Evolutionary conservation across 2,888 invertebrate species (phyloP).

Genomic region (Prosopocoilus inquinatus): DNA sequence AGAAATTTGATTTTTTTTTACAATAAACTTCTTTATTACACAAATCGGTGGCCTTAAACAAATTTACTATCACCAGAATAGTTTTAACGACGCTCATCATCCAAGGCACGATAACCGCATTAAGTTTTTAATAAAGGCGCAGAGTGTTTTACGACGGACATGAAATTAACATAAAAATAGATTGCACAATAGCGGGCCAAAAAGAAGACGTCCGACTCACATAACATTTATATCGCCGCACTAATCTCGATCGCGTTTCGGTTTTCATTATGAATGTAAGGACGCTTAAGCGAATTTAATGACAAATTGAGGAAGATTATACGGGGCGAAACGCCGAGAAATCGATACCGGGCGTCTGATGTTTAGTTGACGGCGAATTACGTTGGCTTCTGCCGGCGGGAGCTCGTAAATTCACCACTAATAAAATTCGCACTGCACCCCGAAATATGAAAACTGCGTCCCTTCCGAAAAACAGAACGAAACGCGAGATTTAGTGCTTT

Average conservation of each 20-base stretch:
- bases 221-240: too few relatives aligned
- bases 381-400: conserved; percentile 30
- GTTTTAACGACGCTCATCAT: conserved; percentile 18
- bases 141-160: conserved; percentile 9
- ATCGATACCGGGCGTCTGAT: conserved; percentile 20
- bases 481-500: background rate
- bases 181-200: conserved; percentile 6
- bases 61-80: conserved; percentile 9
- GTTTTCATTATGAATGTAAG: background rate
- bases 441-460: conserved; percentile 15
- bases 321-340: conserved; percentile 6
- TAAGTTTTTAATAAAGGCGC: conserved; percentile 20
- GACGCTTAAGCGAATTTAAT: conserved; percentile 27
- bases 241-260: too few relatives aligned
- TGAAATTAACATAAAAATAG: conserved; percentile 18
- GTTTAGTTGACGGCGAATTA: conserved; percentile 32
- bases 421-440: conserved; percentile 30
- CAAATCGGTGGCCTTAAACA: conserved; percentile 14
- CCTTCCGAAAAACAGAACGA: background rate
- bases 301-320: conserved; percentile 27
- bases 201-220: too few relatives aligned
- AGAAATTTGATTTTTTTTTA: too few relatives aligned
- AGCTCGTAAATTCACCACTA: conserved; percentile 31
- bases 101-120: conserved; percentile 14
- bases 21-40: too few relatives aligned